Evolutionary conservation across 2,113 vertebrate species (phyloP).

Genomic region (Sialia sialis): DNA sequence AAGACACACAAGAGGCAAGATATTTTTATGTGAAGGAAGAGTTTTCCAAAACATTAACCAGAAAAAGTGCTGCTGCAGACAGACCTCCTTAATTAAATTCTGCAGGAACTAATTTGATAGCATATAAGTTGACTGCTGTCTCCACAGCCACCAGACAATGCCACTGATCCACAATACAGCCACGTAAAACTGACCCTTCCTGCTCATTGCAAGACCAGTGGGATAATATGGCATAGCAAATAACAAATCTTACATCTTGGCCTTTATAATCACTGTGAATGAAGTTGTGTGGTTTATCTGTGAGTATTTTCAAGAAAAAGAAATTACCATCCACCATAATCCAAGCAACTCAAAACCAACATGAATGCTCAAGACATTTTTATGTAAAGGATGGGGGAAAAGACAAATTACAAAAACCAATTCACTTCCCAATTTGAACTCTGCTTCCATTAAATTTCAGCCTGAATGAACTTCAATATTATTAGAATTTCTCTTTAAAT

Average conservation of each 20-base stretch:
- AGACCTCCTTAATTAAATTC: constrained; percentile 18
- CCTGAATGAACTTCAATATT: neutral
- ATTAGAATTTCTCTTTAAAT: neutral
- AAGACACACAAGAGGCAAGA: neutral
- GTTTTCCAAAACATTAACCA: neutral
- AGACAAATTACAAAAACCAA: neutral
- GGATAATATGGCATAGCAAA: neutral
- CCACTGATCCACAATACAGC: neutral
- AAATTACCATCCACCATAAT: neutral
- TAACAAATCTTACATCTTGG: neutral
- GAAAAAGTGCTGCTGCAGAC: neutral
- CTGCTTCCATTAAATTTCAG: neutral
- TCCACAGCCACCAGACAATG: neutral
- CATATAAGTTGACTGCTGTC: neutral
- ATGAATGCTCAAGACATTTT: neutral
- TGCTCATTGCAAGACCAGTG: neutral
- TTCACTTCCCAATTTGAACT: neutral
- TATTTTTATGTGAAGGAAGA: neutral
- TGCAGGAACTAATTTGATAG: neutral
- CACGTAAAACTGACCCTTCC: neutral
- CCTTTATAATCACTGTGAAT: neutral
- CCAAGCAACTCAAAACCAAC: neutral
- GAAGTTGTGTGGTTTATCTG: neutral
- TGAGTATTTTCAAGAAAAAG: neutral
- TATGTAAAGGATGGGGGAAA: neutral